A percentile compares a stretch with the other conserved stretches of the same genome.
phyloP scores from a whole-genome alignment of 2,797 vertebrate species.

The Margarornis squamiger region DNA sequence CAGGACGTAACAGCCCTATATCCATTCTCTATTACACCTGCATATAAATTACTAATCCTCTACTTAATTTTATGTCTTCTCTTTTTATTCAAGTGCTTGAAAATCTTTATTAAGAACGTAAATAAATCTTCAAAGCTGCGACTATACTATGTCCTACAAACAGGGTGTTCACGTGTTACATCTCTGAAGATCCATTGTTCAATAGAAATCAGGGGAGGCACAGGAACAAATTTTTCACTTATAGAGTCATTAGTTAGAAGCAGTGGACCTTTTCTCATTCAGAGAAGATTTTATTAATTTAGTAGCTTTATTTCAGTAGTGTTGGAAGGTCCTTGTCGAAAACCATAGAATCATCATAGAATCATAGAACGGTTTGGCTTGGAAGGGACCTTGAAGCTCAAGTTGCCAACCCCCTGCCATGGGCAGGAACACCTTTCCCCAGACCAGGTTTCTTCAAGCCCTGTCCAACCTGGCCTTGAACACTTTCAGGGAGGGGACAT shows the following conservation, averaged over 20 bases:
- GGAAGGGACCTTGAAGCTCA: neutral
- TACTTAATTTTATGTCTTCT: neutral
- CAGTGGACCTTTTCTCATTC: neutral
- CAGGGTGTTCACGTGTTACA: rapidly evolving
- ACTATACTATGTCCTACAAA: neutral
- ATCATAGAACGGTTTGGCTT: neutral
- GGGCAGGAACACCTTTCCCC: neutral
- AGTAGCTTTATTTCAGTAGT: neutral
- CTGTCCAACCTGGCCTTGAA: neutral
- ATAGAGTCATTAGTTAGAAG: neutral
- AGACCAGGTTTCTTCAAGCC: neutral
- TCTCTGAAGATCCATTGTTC: neutral
- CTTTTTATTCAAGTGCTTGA: neutral
- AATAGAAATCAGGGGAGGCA: neutral
- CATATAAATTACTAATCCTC: neutral
- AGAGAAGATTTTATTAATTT: neutral
- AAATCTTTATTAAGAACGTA: neutral
- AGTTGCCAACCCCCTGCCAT: neutral
- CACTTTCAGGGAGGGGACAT: too few relatives aligned
- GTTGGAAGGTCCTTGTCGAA: neutral
- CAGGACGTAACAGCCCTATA: neutral
- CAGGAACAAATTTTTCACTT: neutral
- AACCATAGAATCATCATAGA: neutral
- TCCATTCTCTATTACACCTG: neutral
- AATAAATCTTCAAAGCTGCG: neutral